phyloP scores from a whole-genome alignment of 2,797 vertebrate genomes.

The Falco cherrug region DNA sequence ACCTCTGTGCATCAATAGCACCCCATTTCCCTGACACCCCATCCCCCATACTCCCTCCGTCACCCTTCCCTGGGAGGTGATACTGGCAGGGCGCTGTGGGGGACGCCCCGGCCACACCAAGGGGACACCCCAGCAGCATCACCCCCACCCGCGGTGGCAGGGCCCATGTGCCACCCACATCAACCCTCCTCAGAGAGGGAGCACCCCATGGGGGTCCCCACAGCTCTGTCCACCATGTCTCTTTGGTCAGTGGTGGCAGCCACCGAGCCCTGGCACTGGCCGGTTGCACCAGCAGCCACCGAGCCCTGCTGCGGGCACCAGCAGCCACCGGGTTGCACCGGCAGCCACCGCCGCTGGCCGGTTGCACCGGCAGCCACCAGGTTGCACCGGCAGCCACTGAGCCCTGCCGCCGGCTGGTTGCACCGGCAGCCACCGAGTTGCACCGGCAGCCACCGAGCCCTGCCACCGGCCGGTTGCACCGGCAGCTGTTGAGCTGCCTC shows the following conservation, averaged over 20 bases:
- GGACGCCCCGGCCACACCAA: too few species aligned
- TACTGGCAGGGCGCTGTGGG: neutral
- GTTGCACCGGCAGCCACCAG: too few species aligned
- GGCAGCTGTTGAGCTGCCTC: neutral
- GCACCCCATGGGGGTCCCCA: neutral
- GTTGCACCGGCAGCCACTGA: too few species aligned
- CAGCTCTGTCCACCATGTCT: too few species aligned
- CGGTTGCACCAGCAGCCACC: neutral
- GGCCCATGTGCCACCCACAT: neutral
- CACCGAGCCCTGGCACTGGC: neutral
- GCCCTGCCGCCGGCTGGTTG: too few species aligned
- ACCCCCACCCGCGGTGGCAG: fast-evolving
- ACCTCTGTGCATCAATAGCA: too few species aligned
- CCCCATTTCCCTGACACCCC: fast-evolving
- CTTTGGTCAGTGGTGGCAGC: neutral
- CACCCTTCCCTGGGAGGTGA: neutral
- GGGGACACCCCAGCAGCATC: neutral
- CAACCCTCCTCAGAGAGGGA: neutral
- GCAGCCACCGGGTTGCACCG: neutral
- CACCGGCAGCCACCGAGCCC: too few species aligned
- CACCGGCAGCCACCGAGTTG: too few species aligned
- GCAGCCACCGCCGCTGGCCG: neutral
- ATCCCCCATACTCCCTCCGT: fast-evolving
- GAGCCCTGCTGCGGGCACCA: neutral
- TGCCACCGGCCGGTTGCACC: too few species aligned